Evolutionary conservation across 2,113 vertebrate species (phyloP).

Genomic region (Oryzias woworae): DNA sequence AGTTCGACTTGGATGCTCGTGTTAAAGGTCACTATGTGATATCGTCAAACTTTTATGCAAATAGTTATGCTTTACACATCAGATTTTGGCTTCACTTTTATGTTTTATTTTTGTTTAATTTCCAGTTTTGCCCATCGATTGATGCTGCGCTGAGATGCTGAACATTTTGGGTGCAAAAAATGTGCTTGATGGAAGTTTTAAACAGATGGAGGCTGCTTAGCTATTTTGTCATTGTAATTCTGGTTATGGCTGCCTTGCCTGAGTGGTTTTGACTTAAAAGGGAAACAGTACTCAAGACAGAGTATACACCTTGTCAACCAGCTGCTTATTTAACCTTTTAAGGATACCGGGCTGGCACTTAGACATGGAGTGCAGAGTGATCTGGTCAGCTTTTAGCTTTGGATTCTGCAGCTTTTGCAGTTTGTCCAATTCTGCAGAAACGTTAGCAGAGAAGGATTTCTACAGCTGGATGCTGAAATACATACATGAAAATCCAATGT

Average conservation of each 20-base stretch:
- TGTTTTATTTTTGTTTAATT: background rate
- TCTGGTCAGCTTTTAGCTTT: constrained; percentile 24
- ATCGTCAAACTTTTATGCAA: constrained; percentile 25
- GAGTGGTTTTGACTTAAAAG: constrained; percentile 68
- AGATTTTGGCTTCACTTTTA: constrained; percentile 12
- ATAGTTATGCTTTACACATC: constrained; percentile 28
- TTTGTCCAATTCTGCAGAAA: constrained; percentile 22
- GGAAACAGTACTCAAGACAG: constrained; percentile 39
- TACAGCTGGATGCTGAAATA: constrained; percentile 14
- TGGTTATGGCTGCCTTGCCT: constrained; percentile 50
- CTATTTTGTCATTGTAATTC: constrained; percentile 55
- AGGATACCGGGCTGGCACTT: constrained; percentile 33
- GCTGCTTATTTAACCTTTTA: constrained; percentile 58
- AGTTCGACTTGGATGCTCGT: constrained; percentile 29
- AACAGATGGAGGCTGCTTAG: constrained; percentile 12
- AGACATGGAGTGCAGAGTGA: constrained; percentile 18
- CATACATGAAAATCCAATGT: constrained; percentile 11
- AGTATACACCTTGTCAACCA: constrained; percentile 29
- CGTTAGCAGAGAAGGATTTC: constrained; percentile 18
- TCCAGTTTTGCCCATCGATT: background rate
- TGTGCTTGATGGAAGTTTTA: constrained; percentile 44
- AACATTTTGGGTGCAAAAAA: constrained; percentile 24
- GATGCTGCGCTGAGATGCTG: background rate
- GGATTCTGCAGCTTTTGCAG: constrained; percentile 2
- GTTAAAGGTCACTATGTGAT: constrained; percentile 48